phyloP scores from a whole-genome alignment of 1,140 invertebrate genomes.

The Lerema accius region DNA sequence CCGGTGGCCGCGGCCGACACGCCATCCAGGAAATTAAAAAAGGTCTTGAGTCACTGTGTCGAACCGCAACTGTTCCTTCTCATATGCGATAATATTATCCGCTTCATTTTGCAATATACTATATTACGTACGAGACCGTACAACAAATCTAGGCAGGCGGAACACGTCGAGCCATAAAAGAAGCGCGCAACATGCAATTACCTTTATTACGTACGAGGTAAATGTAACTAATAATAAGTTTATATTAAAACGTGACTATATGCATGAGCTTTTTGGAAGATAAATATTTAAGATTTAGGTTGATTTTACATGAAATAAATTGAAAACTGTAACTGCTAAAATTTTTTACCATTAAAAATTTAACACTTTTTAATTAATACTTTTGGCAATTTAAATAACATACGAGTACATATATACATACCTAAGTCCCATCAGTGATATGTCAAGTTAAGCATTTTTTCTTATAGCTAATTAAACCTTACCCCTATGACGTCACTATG shows the following conservation, averaged over 20 bases:
- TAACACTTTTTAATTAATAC: too few species aligned
- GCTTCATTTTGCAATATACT: constrained; percentile 14
- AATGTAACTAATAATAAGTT: constrained; percentile 25
- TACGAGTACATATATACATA: too few species aligned
- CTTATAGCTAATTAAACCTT: constrained; percentile 30
- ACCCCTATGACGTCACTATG: constrained; percentile 22
- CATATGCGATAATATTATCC: constrained; percentile 15
- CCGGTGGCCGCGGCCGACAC: constrained; percentile 49
- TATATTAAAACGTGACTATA: constrained; percentile 15
- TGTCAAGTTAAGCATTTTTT: too few species aligned
- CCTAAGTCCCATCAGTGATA: too few species aligned
- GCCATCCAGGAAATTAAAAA: constrained; percentile 74
- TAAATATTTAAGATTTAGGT: background rate
- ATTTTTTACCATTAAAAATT: too few species aligned
- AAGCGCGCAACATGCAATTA: constrained; percentile 22
- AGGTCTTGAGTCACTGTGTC: constrained; percentile 64
- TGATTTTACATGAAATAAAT: too few species aligned
- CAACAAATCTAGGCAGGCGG: constrained; percentile 11
- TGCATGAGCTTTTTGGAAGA: background rate
- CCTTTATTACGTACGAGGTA: constrained; percentile 19
- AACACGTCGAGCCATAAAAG: constrained; percentile 19
- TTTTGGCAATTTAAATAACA: too few species aligned
- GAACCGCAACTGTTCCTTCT: constrained; percentile 35
- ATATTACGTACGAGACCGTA: background rate
- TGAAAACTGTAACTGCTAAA: too few species aligned